Percentiles rank a stretch among this genome's conserved stretches.
Conservation (phyloP, 1,140 invertebrate genomes). For the Leptinotarsa lineolata region DNA sequence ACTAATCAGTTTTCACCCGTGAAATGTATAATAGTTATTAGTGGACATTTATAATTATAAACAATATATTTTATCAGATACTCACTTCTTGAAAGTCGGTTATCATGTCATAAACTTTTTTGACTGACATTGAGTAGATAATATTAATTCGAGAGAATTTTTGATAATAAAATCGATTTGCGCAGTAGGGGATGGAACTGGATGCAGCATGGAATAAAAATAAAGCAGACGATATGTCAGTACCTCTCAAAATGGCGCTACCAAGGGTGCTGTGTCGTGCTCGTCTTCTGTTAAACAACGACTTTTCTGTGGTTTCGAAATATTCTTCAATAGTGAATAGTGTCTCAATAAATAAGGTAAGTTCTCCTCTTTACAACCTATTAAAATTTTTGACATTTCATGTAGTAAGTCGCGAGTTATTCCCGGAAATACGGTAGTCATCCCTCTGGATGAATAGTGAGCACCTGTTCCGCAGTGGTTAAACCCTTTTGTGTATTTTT, state of each 20-base stretch:
- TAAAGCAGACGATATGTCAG: conserved; percentile 25
- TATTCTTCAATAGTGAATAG: conserved; percentile 42
- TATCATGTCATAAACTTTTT: no score
- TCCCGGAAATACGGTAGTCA: neutral
- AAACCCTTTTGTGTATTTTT: neutral
- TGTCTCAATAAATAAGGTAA: conserved; percentile 50
- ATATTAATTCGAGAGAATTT: neutral
- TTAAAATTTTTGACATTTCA: neutral
- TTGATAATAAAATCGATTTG: conserved; percentile 25
- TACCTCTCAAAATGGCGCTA: conserved; percentile 50
- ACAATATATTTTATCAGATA: no score
- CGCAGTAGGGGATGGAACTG: conserved; percentile 23
- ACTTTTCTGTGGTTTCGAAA: conserved; percentile 47
- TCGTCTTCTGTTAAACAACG: conserved; percentile 47
- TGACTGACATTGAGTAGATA: neutral
- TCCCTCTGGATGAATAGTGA: neutral
- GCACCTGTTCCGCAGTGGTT: neutral
- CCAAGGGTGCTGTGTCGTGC: conserved; percentile 47
- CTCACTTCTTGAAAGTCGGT: no score
- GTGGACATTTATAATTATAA: no score
- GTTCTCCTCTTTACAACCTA: conserved; percentile 31
- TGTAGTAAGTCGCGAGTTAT: neutral
- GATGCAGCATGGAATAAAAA: conserved; percentile 25
- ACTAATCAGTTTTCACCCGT: no score
- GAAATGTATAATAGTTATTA: no score